Conservation (phyloP, 2,888 invertebrate species). For the Synergus laeviventris region DNA sequence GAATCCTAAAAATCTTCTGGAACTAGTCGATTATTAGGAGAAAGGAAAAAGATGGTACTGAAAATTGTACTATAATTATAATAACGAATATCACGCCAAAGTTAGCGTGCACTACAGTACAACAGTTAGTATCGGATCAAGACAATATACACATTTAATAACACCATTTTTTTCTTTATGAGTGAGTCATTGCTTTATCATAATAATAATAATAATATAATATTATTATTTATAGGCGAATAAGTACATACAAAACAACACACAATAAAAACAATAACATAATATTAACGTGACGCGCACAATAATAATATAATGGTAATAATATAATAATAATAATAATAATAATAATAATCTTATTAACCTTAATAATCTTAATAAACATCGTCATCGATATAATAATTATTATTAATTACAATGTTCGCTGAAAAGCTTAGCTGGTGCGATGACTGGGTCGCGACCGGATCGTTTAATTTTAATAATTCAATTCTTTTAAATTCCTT, state of each 20-base stretch:
- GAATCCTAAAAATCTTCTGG: constrained; percentile 37
- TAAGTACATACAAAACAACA: constrained; percentile 78
- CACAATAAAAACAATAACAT: constrained; percentile 77
- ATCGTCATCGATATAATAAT: constrained; percentile 71
- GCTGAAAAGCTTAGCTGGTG: constrained; percentile 65
- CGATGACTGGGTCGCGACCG: constrained; percentile 67
- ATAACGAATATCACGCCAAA: constrained; percentile 50
- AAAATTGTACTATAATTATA: constrained; percentile 49
- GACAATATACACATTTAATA: constrained; percentile 72
- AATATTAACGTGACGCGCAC: constrained; percentile 76
- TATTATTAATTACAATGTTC: constrained; percentile 72
- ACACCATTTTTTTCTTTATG: constrained; percentile 67
- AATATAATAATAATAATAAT: constrained; percentile 73
- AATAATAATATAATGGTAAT: constrained; percentile 70
- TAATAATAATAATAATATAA: constrained; percentile 59
- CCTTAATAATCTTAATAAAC: constrained; percentile 72
- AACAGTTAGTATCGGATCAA: constrained; percentile 65
- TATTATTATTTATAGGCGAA: constrained; percentile 69
- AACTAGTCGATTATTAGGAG: constrained; percentile 44
- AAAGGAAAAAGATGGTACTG: constrained; percentile 45
- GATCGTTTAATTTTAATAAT: constrained; percentile 56
- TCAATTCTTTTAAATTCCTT: constrained; percentile 58
- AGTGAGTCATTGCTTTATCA: constrained; percentile 66
- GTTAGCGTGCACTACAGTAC: constrained; percentile 50
- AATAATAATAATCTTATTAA: constrained; percentile 61